Evolutionary conservation across 2,113 vertebrate genomes (phyloP), one percentile per base, ranked within the genome.

Genomic region (Archilochus colubris): DNA sequence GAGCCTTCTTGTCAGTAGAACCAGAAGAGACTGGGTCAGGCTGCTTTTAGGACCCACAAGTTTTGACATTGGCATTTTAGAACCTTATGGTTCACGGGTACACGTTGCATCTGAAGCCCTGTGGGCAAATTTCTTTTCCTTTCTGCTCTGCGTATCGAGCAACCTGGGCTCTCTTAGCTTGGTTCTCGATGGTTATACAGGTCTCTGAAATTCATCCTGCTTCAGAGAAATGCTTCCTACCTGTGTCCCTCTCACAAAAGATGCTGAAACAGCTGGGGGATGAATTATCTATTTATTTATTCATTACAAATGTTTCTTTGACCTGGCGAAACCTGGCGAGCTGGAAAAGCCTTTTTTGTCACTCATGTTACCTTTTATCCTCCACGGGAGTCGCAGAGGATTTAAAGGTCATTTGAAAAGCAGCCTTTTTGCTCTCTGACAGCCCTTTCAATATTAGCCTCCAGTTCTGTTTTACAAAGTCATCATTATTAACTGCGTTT

Each of bases 351-450:
- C 69, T 31, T 95, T 55, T 94, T 90, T 93, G 72, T 93, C 92
- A 74, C 75, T 97, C 80, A 18, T 33, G 85, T 76, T 95, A 74
- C 61, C 85, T 96, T 59, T 69, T 74, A 89, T 91, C 83, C 91
- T 91, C 66, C 0, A 1, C 79, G 84, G 74, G 75, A 95, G 76
- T 70, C 17, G 0, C 79, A 73, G 84, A 13, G 67, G 91, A 93
- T 97, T 95, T 93, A 97, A 95, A 97, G 94, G 93, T 97, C 89
- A 91, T 94, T 93, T 93, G 85, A 94, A 93, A 95, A 78, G 57
- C 94, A 96, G 85, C 92, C 92, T 93, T 82, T 95, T 95, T 97
- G 94, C 94, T 92, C 95, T 95, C 87, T 91, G 92, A 91, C 74
- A 93, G 59, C 61, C 84, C 67, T 86, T 94, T 92, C 82, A 57